phyloP scores from a whole-genome alignment of 2,797 vertebrate species.

The Cuculus canorus region DNA sequence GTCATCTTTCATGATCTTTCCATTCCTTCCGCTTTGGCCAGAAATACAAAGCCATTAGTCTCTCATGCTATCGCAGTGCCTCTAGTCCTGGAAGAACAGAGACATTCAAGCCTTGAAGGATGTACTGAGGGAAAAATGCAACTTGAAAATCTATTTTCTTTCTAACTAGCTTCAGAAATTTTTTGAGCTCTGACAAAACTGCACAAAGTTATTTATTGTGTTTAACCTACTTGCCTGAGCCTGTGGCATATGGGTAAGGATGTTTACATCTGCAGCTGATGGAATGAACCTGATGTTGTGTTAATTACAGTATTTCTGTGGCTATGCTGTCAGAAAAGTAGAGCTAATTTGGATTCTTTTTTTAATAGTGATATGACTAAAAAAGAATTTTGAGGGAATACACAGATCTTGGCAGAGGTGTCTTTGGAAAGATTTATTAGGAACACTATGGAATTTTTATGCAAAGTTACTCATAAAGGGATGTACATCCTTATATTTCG shows the following conservation, averaged over 20 bases:
- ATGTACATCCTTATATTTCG: background rate
- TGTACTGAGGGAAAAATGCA: background rate
- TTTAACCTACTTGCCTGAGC: background rate
- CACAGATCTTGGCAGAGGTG: background rate
- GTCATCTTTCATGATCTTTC: conserved; percentile 33
- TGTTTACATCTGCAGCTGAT: background rate
- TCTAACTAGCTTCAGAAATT: background rate
- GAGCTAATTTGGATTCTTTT: background rate
- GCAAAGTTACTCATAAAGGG: background rate
- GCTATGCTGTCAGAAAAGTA: background rate
- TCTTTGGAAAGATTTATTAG: background rate
- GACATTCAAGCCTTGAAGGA: background rate
- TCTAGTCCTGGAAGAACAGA: background rate
- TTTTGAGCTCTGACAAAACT: background rate
- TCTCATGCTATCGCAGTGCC: background rate
- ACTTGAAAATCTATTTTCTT: background rate
- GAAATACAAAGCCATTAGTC: conserved; percentile 4
- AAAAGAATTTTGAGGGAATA: background rate
- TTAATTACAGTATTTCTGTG: background rate
- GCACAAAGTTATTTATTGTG: background rate
- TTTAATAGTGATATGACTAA: background rate
- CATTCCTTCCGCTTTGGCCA: background rate
- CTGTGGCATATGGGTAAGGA: background rate
- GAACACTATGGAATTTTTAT: background rate
- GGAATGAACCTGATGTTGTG: background rate